Percentiles rank a stretch among this genome's conserved stretches.
phyloP scores from a whole-genome alignment of 2,888 invertebrate species.

The Eristalis pertinax region DNA sequence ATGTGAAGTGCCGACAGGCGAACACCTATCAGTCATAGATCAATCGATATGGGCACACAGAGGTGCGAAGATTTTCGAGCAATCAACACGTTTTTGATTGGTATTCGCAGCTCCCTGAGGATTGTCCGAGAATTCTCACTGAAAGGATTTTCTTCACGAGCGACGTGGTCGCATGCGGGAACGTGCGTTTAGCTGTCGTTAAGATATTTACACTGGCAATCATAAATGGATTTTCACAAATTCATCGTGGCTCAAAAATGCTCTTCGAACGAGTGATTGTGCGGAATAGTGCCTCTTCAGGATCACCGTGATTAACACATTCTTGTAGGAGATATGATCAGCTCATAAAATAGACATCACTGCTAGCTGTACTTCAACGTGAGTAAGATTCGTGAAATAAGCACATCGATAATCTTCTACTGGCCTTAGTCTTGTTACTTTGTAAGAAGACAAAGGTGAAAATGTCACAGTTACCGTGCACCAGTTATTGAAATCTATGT shows the following conservation, averaged over 20 bases:
- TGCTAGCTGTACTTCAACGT: no score
- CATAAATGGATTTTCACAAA: not conserved
- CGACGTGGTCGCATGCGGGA: conserved; percentile 18
- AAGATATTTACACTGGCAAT: not conserved
- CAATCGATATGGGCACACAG: conserved; percentile 9
- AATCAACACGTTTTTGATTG: conserved; percentile 58
- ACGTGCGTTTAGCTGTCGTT: not conserved
- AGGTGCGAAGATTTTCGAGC: conserved; percentile 29
- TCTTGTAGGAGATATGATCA: no score
- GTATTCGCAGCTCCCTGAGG: conserved; percentile 1
- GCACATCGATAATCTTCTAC: no score
- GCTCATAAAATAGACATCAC: no score
- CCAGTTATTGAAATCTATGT: no score
- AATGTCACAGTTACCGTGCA: no score
- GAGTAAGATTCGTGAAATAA: no score
- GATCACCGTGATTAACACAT: not conserved
- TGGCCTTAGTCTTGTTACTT: no score
- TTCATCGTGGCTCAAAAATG: not conserved
- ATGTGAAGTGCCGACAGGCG: not conserved
- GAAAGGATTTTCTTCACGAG: conserved; percentile 11
- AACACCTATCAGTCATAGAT: conserved; percentile 47
- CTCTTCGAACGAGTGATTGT: not conserved
- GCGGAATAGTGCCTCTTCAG: not conserved
- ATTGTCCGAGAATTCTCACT: not conserved
- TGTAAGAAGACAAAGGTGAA: no score